These are phyloP conservation scores for Conomelus anceps DNA, from an alignment of 2,888 invertebrate genomes.

Conservation along the genomic window DNA sequence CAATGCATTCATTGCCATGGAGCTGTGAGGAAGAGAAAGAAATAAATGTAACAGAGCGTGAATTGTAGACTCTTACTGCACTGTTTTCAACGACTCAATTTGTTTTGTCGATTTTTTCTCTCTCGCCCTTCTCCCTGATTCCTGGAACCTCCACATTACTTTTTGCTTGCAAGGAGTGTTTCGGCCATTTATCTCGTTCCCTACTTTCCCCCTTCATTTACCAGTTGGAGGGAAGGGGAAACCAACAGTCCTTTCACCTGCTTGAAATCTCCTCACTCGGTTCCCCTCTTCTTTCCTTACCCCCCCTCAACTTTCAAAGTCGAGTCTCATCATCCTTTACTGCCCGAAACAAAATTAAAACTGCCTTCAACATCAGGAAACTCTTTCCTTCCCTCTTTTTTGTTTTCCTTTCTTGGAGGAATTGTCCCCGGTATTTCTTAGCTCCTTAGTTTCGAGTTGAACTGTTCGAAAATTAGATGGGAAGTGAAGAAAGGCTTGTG, in stretches of 20 bases:
- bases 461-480: neutral
- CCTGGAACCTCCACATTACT: neutral
- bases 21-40: neutral
- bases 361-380: neutral
- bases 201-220: neutral
- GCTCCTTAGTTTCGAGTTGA: neutral
- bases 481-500: neutral
- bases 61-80: neutral
- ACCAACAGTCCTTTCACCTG: neutral
- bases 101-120: neutral
- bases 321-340: neutral
- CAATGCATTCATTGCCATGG: neutral
- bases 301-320: neutral
- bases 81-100: neutral
- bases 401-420: neutral
- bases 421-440: neutral
- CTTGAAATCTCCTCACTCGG: neutral
- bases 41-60: neutral
- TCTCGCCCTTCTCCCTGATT: neutral
- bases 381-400: neutral
- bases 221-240: neutral
- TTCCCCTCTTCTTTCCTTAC: neutral
- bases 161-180: neutral
- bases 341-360: neutral
- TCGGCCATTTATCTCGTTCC: neutral